Conservation (phyloP, 2,888 invertebrate species). For the Hofmannophila pseudospretella region DNA sequence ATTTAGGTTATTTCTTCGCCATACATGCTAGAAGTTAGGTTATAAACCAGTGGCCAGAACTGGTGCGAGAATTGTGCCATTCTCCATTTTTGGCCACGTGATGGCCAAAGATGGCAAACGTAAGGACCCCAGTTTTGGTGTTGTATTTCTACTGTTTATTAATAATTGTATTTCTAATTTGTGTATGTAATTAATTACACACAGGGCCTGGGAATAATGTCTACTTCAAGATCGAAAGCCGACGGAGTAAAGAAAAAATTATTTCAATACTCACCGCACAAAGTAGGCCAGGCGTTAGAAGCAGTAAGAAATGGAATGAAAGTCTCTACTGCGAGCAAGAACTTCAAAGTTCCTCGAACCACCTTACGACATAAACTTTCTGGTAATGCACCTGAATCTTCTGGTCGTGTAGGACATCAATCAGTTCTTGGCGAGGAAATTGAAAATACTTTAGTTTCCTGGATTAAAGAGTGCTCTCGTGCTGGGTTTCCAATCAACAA, state of each 20-base stretch:
- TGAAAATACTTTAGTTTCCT: slow-evolving; percentile 17
- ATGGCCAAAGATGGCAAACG: no score
- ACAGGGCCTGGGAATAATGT: no score
- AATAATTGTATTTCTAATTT: no score
- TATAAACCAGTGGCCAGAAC: no score
- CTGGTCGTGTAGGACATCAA: slow-evolving; percentile 24
- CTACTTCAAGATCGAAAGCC: no score
- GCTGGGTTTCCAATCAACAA: slow-evolving; percentile 21
- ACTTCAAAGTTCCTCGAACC: slow-evolving; percentile 18
- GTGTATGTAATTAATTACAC: no score
- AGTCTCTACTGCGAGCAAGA: slow-evolving; percentile 12
- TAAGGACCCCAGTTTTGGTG: no score
- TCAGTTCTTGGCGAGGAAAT: slow-evolving; percentile 20
- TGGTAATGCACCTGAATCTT: slow-evolving; percentile 20
- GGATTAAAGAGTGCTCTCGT: slow-evolving; percentile 21
- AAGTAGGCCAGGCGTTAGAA: slow-evolving; percentile 6
- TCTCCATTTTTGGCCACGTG: no score
- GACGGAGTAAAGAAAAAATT: neutral
- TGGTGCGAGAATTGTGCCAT: no score
- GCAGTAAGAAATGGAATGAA: slow-evolving; percentile 13
- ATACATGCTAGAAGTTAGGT: no score
- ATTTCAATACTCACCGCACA: neutral
- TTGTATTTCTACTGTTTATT: no score
- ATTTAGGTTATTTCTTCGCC: no score
- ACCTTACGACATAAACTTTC: slow-evolving; percentile 20